A percentile compares a stretch with the other conserved stretches of the same genome.
Evolutionary conservation across 2,797 vertebrate species (phyloP).

Genomic region (Labeo calbasu): DNA sequence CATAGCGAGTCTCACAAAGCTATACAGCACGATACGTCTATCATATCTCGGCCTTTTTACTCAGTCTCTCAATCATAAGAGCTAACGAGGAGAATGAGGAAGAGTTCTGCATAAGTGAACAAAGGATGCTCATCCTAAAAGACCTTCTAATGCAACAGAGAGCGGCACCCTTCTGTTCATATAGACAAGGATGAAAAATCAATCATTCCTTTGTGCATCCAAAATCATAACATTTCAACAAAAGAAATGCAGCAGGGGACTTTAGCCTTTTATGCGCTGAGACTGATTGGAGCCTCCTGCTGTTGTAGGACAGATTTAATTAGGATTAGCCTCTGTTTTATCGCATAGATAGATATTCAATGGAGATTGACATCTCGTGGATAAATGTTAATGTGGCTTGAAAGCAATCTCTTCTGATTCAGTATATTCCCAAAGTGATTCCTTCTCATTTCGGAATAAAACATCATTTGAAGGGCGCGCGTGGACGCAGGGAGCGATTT

Average conservation of each 20-base stretch:
- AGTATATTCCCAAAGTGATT: constrained; percentile 57
- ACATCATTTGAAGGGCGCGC: constrained; percentile 42
- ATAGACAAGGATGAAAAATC: constrained; percentile 61
- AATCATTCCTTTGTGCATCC: constrained; percentile 66
- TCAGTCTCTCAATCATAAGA: constrained; percentile 47
- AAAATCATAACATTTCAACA: constrained; percentile 67
- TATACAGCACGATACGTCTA: constrained; percentile 13
- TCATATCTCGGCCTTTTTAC: constrained; percentile 40
- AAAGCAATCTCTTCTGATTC: constrained; percentile 57
- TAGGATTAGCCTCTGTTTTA: constrained; percentile 62
- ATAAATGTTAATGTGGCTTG: constrained; percentile 60
- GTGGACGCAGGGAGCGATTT: constrained; percentile 39
- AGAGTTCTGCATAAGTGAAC: constrained; percentile 64
- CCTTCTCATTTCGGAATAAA: constrained; percentile 51
- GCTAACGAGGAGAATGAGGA: constrained; percentile 59
- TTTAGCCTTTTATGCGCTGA: constrained; percentile 54
- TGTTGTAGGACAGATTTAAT: constrained; percentile 66
- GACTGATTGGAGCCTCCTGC: constrained; percentile 60
- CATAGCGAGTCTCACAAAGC: constrained; percentile 35
- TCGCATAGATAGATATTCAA: constrained; percentile 56
- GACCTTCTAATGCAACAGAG: constrained; percentile 60
- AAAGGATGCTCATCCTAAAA: constrained; percentile 55
- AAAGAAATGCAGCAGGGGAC: constrained; percentile 62
- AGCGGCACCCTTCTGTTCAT: constrained; percentile 62
- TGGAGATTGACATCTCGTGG: constrained; percentile 59